Conservation (phyloP, 2,113 vertebrate genomes). For the Boulengeromyrus knoepffleri region DNA sequence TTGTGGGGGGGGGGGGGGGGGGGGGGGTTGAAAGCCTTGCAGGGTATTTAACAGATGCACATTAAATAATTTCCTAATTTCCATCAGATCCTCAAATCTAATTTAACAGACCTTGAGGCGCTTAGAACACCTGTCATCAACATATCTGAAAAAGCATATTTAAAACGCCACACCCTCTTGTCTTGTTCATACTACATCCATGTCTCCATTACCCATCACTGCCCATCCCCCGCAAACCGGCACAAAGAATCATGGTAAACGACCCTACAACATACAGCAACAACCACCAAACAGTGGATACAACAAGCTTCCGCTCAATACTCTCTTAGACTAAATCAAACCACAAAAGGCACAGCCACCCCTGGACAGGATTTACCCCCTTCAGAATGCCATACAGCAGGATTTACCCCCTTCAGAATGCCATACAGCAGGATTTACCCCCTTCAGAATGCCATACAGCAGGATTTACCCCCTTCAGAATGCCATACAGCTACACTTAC, state of each 20-base stretch:
- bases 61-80: constrained; percentile 35
- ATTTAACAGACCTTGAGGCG: constrained; percentile 23
- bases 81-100: constrained; percentile 4
- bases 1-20: background rate
- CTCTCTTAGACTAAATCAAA: background rate
- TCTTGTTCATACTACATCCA: background rate
- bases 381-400: too few relatives aligned
- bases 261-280: background rate
- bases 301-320: background rate
- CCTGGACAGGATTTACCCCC: too few relatives aligned
- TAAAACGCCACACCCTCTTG: background rate
- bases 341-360: background rate
- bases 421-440: too few relatives aligned
- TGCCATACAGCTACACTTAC: constrained; percentile 53
- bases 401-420: too few relatives aligned
- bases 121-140: background rate
- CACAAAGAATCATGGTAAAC: background rate
- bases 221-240: background rate
- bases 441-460: too few relatives aligned
- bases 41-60: constrained; percentile 21
- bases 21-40: background rate
- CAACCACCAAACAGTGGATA: background rate
- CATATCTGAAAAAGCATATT: background rate
- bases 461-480: background rate
- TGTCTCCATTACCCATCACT: background rate